These are phyloP conservation scores for Zaprionus gabonicus DNA, from an alignment of 1,140 invertebrate genomes.

Conservation along the genomic window DNA sequence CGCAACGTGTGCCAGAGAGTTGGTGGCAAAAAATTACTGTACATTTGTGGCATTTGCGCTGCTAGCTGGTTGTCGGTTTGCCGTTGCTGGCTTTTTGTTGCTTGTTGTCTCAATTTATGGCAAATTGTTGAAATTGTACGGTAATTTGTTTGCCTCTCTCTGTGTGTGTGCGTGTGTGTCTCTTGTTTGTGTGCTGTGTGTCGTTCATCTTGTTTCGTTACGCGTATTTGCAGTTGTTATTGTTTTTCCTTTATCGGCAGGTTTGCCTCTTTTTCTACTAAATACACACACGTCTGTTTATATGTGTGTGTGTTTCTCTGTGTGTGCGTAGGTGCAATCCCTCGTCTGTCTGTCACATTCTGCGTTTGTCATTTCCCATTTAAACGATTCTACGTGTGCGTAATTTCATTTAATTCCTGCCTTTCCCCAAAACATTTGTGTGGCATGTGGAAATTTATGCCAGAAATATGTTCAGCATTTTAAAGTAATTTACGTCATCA, in stretches of 20 bases:
- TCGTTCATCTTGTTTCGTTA: conserved; percentile 50
- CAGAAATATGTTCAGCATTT: conserved; percentile 74
- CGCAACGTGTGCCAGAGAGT: conserved; percentile 40
- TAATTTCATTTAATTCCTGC: conserved; percentile 68
- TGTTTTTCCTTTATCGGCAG: conserved; percentile 36
- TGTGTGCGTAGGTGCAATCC: not conserved
- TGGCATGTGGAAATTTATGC: conserved; percentile 69
- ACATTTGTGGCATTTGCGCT: conserved; percentile 74
- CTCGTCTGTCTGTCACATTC: conserved; percentile 30
- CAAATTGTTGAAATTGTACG: conserved; percentile 80
- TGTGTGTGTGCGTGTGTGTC: conserved; percentile 14
- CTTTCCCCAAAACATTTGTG: conserved; percentile 47
- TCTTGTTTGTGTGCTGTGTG: conserved; percentile 28
- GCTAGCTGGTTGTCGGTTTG: conserved; percentile 25
- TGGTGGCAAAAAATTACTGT: conserved; percentile 78
- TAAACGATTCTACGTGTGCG: conserved; percentile 70
- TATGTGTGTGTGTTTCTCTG: conserved; percentile 10
- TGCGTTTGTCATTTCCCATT: conserved; percentile 56
- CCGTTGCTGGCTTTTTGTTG: conserved; percentile 66
- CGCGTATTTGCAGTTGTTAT: conserved; percentile 60
- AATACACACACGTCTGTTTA: conserved; percentile 3
- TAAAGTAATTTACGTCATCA: conserved; percentile 51
- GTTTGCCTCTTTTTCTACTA: conserved; percentile 15
- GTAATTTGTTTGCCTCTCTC: conserved; percentile 68
- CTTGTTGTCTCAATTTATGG: conserved; percentile 83